These are phyloP conservation scores for Beris chalybata DNA, from an alignment of 2,888 invertebrate species.

Conservation along the genomic window DNA sequence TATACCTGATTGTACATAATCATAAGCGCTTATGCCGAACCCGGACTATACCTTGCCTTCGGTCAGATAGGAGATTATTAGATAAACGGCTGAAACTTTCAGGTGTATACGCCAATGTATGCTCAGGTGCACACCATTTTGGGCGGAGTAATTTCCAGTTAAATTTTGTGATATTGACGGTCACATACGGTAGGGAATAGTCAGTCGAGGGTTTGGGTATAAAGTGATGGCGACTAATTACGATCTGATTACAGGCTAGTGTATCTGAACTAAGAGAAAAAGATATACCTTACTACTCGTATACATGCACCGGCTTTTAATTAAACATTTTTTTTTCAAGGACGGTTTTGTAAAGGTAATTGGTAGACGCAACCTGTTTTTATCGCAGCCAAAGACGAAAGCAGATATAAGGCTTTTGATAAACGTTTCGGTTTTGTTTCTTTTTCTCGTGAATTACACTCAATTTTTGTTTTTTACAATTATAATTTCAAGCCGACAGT, in stretches of 20 bases:
- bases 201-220: background rate
- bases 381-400: too few relatives aligned
- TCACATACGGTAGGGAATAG: constrained; percentile 1
- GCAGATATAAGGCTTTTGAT: too few relatives aligned
- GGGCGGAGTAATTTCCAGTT: constrained; percentile 15
- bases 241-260: constrained; percentile 4
- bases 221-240: constrained; percentile 15
- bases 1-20: constrained; percentile 30
- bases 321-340: too few relatives aligned
- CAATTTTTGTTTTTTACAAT: too few relatives aligned
- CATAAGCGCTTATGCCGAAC: constrained; percentile 11
- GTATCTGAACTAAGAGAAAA: too few relatives aligned
- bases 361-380: too few relatives aligned
- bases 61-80: constrained; percentile 22
- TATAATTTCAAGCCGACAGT: too few relatives aligned
- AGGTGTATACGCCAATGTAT: background rate
- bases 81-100: background rate
- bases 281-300: too few relatives aligned
- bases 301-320: too few relatives aligned
- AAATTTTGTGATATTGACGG: constrained; percentile 4
- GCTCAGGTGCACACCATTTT: background rate
- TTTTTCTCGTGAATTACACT: too few relatives aligned
- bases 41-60: background rate
- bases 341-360: too few relatives aligned
- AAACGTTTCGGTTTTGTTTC: too few relatives aligned